Conservation (phyloP, 2,888 invertebrate genomes). For the Caenorhabditis wallacei region DNA sequence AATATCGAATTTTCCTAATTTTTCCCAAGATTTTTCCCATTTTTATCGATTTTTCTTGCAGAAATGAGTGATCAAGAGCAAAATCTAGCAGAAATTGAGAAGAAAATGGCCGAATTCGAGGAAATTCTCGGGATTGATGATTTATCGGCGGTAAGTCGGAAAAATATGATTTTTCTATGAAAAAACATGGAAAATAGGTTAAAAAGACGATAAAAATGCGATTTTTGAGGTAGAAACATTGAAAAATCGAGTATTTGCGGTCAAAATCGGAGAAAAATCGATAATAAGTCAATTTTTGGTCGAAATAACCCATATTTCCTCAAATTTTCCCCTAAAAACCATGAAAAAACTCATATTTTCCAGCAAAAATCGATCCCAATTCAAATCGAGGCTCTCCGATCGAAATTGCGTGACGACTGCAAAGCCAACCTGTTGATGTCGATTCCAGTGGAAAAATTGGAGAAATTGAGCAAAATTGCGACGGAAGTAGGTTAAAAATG, state of each 20-base stretch:
- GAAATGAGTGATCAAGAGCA: slow-evolving; percentile 31
- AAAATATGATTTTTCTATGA: too few relatives aligned
- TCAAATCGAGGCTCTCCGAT: slow-evolving; percentile 42
- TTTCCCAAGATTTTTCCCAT: too few relatives aligned
- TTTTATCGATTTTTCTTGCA: background rate
- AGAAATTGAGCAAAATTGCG: slow-evolving; percentile 37
- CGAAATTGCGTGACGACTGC: slow-evolving; percentile 40
- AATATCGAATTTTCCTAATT: background rate
- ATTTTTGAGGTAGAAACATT: background rate
- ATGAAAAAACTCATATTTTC: too few relatives aligned
- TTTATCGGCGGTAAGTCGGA: slow-evolving; percentile 9
- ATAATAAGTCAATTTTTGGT: too few relatives aligned
- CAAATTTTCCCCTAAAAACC: too few relatives aligned
- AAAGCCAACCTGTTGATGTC: slow-evolving; percentile 50
- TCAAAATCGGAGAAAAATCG: background rate
- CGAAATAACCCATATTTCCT: too few relatives aligned
- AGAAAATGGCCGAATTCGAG: slow-evolving; percentile 44
- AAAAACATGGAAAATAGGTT: background rate
- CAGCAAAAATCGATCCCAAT: slow-evolving; percentile 39
- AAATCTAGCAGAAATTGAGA: slow-evolving; percentile 14
- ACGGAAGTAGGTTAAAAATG: slow-evolving; percentile 17
- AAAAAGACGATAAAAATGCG: background rate
- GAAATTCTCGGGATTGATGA: slow-evolving; percentile 44
- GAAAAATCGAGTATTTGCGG: background rate
- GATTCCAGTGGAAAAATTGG: slow-evolving; percentile 29